phyloP scores from a whole-genome alignment of 2,113 vertebrate genomes.

The Caloenas nicobarica region DNA sequence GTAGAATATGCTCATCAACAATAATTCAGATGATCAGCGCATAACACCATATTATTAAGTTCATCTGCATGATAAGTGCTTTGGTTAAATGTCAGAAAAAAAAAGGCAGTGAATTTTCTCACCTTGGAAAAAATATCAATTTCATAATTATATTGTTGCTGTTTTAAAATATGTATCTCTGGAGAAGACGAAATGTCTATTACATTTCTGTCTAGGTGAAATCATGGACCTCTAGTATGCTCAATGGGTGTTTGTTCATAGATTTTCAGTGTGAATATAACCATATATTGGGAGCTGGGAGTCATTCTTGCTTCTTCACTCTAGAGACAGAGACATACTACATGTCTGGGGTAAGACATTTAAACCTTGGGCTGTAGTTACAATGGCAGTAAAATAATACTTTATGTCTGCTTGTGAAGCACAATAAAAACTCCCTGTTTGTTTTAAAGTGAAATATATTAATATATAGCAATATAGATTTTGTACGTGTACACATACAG shows the following conservation, averaged over 20 bases:
- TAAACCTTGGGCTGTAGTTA: not conserved
- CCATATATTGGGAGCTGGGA: not conserved
- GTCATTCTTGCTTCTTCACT: not conserved
- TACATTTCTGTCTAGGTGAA: not conserved
- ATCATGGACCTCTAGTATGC: not conserved
- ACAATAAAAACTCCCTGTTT: not conserved
- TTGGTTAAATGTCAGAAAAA: not conserved
- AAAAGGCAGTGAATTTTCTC: not conserved
- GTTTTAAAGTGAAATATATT: not conserved
- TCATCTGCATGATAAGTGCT: not conserved
- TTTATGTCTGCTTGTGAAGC: not conserved
- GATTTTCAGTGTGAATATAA: not conserved
- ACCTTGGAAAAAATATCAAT: not conserved
- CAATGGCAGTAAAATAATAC: not conserved
- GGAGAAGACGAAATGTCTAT: not conserved
- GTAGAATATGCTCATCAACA: not conserved
- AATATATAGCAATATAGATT: not conserved
- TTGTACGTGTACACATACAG: not conserved
- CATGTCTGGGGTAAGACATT: not conserved
- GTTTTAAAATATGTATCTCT: not conserved
- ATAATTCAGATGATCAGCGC: not conserved
- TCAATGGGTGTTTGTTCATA: not conserved
- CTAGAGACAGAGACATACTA: not conserved
- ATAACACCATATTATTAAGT: not conserved
- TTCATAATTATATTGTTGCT: not conserved